Evolutionary conservation across 2,888 invertebrate species (phyloP).

Genomic region (Himalopsyche tibetana): DNA sequence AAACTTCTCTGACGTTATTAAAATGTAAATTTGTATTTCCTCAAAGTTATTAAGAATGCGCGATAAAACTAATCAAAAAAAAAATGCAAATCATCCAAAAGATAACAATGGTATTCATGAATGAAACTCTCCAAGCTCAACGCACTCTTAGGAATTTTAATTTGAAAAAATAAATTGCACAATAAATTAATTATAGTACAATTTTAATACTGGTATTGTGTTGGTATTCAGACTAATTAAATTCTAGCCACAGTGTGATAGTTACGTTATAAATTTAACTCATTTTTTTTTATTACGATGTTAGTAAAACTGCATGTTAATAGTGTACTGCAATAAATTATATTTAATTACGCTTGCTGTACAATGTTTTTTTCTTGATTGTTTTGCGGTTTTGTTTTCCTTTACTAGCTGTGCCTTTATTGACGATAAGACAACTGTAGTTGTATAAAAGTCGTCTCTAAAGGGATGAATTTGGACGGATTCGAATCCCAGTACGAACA

Average conservation of each 20-base stretch:
- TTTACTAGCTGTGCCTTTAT: too few relatives aligned
- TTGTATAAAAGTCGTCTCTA: too few relatives aligned
- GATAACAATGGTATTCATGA: constrained; percentile 1
- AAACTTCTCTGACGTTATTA: too few relatives aligned
- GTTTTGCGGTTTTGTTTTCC: too few relatives aligned
- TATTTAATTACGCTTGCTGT: not conserved
- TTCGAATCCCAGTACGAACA: too few relatives aligned
- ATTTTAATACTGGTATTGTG: not conserved
- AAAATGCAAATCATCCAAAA: not conserved
- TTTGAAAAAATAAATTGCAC: not conserved
- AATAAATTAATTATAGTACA: constrained; percentile 8
- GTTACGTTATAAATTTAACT: not conserved
- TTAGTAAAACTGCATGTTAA: constrained; percentile 15
- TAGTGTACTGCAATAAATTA: constrained; percentile 6
- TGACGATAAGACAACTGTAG: too few relatives aligned
- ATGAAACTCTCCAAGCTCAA: constrained; percentile 1
- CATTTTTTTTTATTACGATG: constrained; percentile 15
- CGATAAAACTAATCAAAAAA: not conserved
- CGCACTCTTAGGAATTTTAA: not conserved
- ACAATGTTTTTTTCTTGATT: too few relatives aligned
- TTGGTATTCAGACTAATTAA: constrained; percentile 23
- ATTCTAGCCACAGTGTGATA: not conserved
- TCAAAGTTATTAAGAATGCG: not conserved
- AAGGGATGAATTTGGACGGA: too few relatives aligned
- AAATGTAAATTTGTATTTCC: not conserved